These are phyloP conservation scores for Spodoptera litura DNA, from an alignment of 1,140 invertebrate genomes.

Conservation along the genomic window DNA sequence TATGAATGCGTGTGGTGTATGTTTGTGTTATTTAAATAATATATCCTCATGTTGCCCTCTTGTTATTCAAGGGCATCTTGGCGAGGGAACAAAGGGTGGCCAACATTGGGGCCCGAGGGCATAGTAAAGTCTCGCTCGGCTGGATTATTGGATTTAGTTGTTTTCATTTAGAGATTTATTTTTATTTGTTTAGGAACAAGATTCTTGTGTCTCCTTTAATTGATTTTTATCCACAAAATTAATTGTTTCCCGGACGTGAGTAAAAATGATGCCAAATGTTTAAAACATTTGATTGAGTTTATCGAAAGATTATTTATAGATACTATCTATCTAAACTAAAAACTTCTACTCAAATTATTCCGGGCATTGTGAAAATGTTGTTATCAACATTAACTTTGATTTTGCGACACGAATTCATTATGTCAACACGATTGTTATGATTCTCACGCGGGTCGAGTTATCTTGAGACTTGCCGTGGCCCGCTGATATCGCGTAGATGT, in stretches of 20 bases:
- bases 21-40: conserved; percentile 10
- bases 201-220: not conserved
- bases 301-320: no score
- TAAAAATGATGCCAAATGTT: not conserved
- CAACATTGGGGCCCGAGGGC: not conserved
- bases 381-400: conserved; percentile 22
- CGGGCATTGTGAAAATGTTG: not conserved
- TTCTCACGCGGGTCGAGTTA: conserved; percentile 59
- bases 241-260: not conserved
- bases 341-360: no score
- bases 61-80: conserved; percentile 27
- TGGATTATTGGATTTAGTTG: conserved; percentile 40
- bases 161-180: conserved; percentile 40
- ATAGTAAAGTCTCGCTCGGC: conserved; percentile 8
- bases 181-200: conserved; percentile 9
- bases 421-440: conserved; percentile 53
- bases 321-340: no score
- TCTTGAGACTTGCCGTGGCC: conserved; percentile 58
- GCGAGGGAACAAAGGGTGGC: conserved; percentile 26
- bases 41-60: not conserved
- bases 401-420: conserved; percentile 37
- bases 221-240: not conserved
- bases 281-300: no score
- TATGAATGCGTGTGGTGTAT: no score
- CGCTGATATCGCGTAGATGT: conserved; percentile 50